A percentile compares a stretch with the other conserved stretches of the same genome.
phyloP scores from a whole-genome alignment of 2,113 vertebrate species.

The Riparia riparia region DNA sequence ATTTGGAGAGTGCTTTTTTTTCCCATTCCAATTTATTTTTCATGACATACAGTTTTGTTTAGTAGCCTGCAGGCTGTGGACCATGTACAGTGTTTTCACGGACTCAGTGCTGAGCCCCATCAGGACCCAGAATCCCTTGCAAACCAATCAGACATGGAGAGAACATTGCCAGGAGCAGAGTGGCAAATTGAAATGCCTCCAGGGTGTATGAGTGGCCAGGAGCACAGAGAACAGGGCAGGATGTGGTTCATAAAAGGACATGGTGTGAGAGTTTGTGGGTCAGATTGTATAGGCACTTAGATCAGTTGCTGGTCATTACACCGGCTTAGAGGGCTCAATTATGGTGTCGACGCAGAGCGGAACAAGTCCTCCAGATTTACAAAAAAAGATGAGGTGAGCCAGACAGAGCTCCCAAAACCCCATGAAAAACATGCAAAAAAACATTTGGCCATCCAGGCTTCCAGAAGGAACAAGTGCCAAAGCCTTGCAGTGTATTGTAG shows the following conservation, averaged over 20 bases:
- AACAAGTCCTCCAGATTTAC: not conserved
- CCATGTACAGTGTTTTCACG: not conserved
- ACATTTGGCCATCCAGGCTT: not conserved
- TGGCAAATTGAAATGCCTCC: not conserved
- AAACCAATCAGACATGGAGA: not conserved
- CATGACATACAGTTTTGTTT: not conserved
- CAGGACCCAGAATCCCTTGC: not conserved
- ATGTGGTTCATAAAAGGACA: not conserved
- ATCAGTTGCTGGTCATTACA: not conserved
- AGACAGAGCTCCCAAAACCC: not conserved
- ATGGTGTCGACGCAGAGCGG: not conserved
- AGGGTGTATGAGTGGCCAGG: rapidly evolving
- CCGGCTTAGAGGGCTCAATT: not conserved
- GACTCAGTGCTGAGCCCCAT: rapidly evolving
- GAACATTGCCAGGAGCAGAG: not conserved
- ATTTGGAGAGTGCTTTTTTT: not conserved
- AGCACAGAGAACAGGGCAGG: not conserved
- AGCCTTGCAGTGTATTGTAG: not conserved
- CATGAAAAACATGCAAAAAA: not conserved
- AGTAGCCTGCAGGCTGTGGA: not conserved
- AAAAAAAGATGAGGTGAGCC: not conserved
- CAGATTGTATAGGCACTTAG: not conserved
- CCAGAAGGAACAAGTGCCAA: not conserved
- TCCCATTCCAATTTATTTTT: not conserved
- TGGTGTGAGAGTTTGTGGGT: not conserved